Evolutionary conservation across 2,113 vertebrate species (phyloP).

Genomic region (Onychostoma macrolepis): DNA sequence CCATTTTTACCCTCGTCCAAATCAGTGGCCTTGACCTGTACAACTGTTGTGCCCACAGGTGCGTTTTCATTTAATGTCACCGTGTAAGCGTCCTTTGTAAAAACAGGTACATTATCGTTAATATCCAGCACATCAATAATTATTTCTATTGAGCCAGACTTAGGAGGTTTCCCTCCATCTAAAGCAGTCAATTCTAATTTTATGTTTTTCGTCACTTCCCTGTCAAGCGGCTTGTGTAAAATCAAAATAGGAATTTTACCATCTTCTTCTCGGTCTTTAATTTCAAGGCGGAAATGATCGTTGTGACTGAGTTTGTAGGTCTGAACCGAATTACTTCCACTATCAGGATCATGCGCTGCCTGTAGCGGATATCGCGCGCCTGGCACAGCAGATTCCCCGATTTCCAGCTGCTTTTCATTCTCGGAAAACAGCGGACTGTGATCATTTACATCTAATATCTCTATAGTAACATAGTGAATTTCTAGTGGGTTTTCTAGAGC

Average conservation of each 20-base stretch:
- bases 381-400: constrained; percentile 53
- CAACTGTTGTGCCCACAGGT: constrained; percentile 51
- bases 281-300: constrained; percentile 67
- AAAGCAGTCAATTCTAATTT: constrained; percentile 53
- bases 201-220: constrained; percentile 42
- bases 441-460: constrained; percentile 71
- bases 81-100: constrained; percentile 55
- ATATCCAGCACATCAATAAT: constrained; percentile 59
- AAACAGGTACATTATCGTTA: constrained; percentile 64
- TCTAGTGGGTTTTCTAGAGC: constrained; percentile 71
- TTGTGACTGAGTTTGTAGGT: constrained; percentile 66
- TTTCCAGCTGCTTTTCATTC: constrained; percentile 63
- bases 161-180: constrained; percentile 60
- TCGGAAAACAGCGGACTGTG: constrained; percentile 66
- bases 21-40: constrained; percentile 62
- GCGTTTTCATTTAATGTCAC: constrained; percentile 53
- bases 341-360: constrained; percentile 64
- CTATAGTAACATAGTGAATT: constrained; percentile 67
- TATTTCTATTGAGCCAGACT: constrained; percentile 55
- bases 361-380: constrained; percentile 66
- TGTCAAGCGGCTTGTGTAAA: constrained; percentile 59
- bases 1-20: constrained; percentile 62
- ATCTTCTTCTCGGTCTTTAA: constrained; percentile 58
- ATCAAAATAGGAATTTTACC: constrained; percentile 53
- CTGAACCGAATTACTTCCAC: constrained; percentile 64